Percentiles rank a stretch among this genome's conserved stretches.
phyloP scores from a whole-genome alignment of 2,888 invertebrate genomes.

The Caenorhabditis sp. region DNA sequence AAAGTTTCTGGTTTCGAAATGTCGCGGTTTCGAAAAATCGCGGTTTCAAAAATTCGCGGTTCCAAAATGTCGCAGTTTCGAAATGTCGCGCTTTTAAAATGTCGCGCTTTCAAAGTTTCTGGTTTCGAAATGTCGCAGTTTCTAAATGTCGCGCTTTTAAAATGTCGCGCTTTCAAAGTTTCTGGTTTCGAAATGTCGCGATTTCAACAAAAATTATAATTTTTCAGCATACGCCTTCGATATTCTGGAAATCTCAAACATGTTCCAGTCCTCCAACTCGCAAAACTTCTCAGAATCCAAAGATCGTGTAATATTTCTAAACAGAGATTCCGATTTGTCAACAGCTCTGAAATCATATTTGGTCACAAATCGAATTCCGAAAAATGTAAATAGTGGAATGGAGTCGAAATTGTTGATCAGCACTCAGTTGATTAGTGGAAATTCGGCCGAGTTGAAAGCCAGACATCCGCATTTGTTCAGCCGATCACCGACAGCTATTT shows the following conservation, averaged over 20 bases:
- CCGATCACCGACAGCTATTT: constrained; percentile 26
- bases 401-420: constrained; percentile 42
- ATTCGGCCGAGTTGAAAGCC: constrained; percentile 26
- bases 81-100: no score
- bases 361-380: constrained; percentile 28
- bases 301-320: constrained; percentile 45
- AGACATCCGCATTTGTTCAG: constrained; percentile 47
- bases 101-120: no score
- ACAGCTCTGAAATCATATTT: constrained; percentile 29
- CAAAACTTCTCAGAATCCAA: constrained; percentile 25
- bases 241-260: constrained; percentile 39
- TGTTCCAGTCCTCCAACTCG: constrained; percentile 15
- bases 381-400: constrained; percentile 20
- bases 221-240: constrained; percentile 45
- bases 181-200: no score
- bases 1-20: no score
- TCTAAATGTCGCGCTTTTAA: no score
- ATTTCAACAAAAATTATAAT: no score
- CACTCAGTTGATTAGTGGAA: constrained; percentile 39
- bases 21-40: no score
- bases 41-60: no score
- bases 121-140: no score
- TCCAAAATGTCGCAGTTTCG: no score
- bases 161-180: no score
- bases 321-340: constrained; percentile 39